Evolutionary conservation across 2,888 invertebrate genomes (phyloP), one percentile per base, ranked within the genome.

Genomic region (Clistopyga incitator): DNA sequence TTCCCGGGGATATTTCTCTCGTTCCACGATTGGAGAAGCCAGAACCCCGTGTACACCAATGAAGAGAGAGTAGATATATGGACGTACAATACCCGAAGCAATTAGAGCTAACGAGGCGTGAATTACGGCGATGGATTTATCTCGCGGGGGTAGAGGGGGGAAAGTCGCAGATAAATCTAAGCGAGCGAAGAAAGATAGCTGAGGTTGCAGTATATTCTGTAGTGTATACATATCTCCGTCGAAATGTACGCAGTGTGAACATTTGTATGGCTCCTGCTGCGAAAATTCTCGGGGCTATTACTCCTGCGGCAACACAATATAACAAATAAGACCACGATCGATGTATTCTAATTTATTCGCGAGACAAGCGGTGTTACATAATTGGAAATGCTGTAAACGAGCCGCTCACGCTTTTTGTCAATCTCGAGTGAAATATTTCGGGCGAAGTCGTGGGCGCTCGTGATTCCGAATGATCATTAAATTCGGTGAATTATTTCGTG

Each of bases 81-180:
- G 68, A 56, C 76, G 79, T 83, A 79, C 82, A 79, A 83, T 83
- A 83, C 75, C 34, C 84, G 81, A 71, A 78, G 84, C 80, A 84
- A 84, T 84, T 84, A 84, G 84, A 84, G 74, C 84, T 84, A 84
- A 84, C 84, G 84, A 84, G 84, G 84, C 81, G 84, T 84, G 84
- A 84, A 84, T 84, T 84, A 84, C 78, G 84, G 64, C 84, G 81
- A 81, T 81, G 84, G 84, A 84, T 81, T 84, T 84, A 84, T 84
- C 84, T 78, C 70, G 81, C 61, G 78, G 74, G 74, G 78, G 84
- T 81, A 71, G 81, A 81, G 81, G 72, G 78, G 70, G 75, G n/a
- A n/a, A 72, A 72, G 61, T 78, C 81, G 84, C 64, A 59, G 84
- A 84, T 84, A 81, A 84, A 84, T 84, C 78, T 71, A 74, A 77